phyloP scores from a whole-genome alignment of 2,113 vertebrate genomes.

The Atractosteus spatula region DNA sequence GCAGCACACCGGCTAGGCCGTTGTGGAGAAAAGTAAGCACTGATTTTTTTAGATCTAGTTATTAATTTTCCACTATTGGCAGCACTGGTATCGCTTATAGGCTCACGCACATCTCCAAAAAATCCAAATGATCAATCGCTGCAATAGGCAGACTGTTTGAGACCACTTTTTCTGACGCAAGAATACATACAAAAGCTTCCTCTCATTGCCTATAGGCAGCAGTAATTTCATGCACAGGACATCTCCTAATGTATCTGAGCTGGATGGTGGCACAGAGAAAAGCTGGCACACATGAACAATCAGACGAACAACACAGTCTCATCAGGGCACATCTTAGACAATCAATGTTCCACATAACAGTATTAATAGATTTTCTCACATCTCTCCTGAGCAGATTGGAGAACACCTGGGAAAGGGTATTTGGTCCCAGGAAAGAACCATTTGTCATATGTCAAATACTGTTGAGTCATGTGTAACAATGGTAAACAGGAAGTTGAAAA shows the following conservation, averaged over 20 bases:
- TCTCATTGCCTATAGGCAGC: neutral
- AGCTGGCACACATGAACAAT: slow-evolving; percentile 7
- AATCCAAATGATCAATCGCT: neutral
- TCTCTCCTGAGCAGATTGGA: neutral
- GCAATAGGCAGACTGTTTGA: too few species aligned
- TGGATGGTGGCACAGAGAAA: neutral
- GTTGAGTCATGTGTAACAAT: neutral
- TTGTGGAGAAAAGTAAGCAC: slow-evolving; percentile 26
- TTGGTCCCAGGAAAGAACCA: neutral
- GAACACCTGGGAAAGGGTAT: too few species aligned
- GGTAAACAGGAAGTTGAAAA: neutral
- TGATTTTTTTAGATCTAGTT: slow-evolving; percentile 34
- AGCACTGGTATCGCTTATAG: neutral
- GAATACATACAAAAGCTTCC: too few species aligned
- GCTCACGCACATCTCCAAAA: neutral
- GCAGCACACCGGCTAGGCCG: slow-evolving; percentile 57
- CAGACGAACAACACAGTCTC: slow-evolving; percentile 5
- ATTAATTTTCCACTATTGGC: slow-evolving; percentile 18
- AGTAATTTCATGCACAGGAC: slow-evolving; percentile 2
- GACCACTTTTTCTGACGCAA: too few species aligned
- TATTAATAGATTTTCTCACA: neutral
- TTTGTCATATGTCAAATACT: too few species aligned
- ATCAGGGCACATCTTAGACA: neutral
- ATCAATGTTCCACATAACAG: neutral
- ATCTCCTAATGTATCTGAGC: neutral